phyloP scores from a whole-genome alignment of 2,888 invertebrate species.

The Drosophila fungiperda region DNA sequence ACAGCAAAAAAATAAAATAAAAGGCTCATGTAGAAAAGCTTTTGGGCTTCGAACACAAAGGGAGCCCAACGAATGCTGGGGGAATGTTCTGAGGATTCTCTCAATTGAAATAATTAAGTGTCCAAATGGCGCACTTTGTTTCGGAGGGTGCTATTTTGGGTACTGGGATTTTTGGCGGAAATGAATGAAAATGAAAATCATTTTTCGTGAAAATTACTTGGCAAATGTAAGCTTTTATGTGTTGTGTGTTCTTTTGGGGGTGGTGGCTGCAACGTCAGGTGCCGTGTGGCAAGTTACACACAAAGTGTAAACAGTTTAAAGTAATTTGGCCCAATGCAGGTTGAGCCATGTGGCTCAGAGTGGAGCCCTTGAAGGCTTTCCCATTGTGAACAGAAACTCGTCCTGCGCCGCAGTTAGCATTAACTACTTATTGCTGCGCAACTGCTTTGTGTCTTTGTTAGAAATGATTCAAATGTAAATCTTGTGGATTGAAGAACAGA shows the following conservation, averaged over 20 bases:
- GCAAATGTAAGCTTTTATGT: conserved; percentile 52
- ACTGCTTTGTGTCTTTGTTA: conserved; percentile 38
- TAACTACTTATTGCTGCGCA: conserved; percentile 31
- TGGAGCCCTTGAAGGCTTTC: not conserved
- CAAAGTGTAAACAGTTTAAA: conserved; percentile 67
- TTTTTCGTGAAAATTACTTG: conserved; percentile 66
- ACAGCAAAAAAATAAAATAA: conserved; percentile 37
- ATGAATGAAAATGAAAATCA: conserved; percentile 62
- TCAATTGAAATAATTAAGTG: conserved; percentile 76
- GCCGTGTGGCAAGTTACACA: conserved; percentile 37
- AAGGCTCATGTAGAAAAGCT: conserved; percentile 24
- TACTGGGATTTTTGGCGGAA: conserved; percentile 38
- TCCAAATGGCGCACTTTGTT: conserved; percentile 61
- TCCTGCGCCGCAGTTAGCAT: conserved; percentile 13
- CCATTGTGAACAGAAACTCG: conserved; percentile 13
- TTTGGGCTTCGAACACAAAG: conserved; percentile 32
- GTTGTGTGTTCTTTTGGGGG: not conserved
- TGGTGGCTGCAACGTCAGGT: conserved; percentile 19
- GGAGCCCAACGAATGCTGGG: conserved; percentile 32
- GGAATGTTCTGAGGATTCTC: conserved; percentile 34
- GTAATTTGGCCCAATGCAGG: conserved; percentile 48
- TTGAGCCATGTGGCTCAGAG: conserved; percentile 14
- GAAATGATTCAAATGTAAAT: conserved; percentile 35
- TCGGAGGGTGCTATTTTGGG: conserved; percentile 1
- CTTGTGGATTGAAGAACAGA: conserved; percentile 5